Evolutionary conservation across 2,113 vertebrate genomes (phyloP), one percentile per base, ranked within the genome.

Genomic region (Alethe castanea): DNA sequence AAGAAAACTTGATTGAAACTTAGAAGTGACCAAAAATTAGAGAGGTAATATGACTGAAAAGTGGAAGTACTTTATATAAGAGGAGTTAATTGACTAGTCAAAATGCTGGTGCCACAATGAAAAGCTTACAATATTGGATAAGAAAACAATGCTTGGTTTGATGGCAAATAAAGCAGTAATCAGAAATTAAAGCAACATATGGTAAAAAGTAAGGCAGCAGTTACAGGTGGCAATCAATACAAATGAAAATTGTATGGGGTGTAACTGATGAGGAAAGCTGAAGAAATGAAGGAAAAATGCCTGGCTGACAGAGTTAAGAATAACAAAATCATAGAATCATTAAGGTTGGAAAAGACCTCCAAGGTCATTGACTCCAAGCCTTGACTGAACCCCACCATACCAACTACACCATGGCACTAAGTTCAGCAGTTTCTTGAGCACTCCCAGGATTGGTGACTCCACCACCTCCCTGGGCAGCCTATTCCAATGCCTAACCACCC

Each of bases 181-280:
- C 88, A 86, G 74, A 86, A 94, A 93, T 70, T 93, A 94, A 93
- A 88, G 66, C 33, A 80, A 70, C 80, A 92, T 88, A 86, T 52
- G 54, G 81, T 19, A 92, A 83, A 94, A 83, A 48, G 29, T 77
- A 88, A 93, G 52, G 74, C 59, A 81, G 38, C 38, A 92, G 74
- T 88, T 92, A 88, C 64, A 95, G 87, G 88, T 91, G 88, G 62
- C 61, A 91, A 33, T 66, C 67, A 90, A 52, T 52, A 59, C 26
- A 85, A 88, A 86, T 81, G 29, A 70, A 95, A 93, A 78, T 66
- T 88, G 72, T 35, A 24, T 38, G 26, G 44, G 23, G 24, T 8
- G 1, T 85, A 91, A 91, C 9, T 14, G 54, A n/a, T 62, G 45
- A 88, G 19, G n/a, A 52, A 92, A 78, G 36, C 14, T 90, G 73